Base-by-base conservation (phyloP, 2,797 vertebrate genomes). In the Myotis daubentonii region DNA sequence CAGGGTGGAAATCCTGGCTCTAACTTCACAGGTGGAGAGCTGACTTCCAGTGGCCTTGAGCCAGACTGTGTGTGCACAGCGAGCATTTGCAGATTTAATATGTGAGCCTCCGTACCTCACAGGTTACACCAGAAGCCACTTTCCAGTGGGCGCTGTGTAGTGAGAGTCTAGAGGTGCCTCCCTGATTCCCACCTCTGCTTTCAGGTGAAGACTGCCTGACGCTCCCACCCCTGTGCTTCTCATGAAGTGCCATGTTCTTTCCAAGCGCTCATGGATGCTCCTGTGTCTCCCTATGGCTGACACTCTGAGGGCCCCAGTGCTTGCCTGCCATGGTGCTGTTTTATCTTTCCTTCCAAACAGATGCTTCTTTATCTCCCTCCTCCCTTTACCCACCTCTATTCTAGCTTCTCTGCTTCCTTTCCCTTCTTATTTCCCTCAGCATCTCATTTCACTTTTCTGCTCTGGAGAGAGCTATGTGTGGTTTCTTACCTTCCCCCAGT, bases 401-500 rank as follows among this genome's bases (percentile, higher is more conserved):
- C n/a, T 70, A 87, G 84, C 30, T 68, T 87, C 36, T 60, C 82
- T 19, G 8, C 53, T 94, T 94, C 60, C 72, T 74, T 84, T 81
- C 62, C 44, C 65, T 84, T 51, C 93, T 87, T 76, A 38, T 81
- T 94, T 87, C 90, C 81, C 88, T 95, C 95, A 65, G 94, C 92
- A 94, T 96, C 87, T 95, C 93, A 83, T 93, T 95, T 96, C 94
- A 93, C 93, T 94, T 96, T 87, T 80, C 72, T 96, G 91, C 94
- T 97, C 93, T 36, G 57, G 30, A 93, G 83, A 97, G 93, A 97
- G 89, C 91, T 71, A 66, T 89, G 91, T 83, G 87, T 89, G 94
- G 68, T 85, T 85, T 97, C 96, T 94, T 97, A 97, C 97, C 96
- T 97, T 94, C 97, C 97, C 95, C 97, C 96, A 92, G 93, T 97